Evolutionary conservation across 2,888 invertebrate genomes (phyloP), one percentile per base, ranked within the genome.

Genomic region (Platerodrilus igneus): DNA sequence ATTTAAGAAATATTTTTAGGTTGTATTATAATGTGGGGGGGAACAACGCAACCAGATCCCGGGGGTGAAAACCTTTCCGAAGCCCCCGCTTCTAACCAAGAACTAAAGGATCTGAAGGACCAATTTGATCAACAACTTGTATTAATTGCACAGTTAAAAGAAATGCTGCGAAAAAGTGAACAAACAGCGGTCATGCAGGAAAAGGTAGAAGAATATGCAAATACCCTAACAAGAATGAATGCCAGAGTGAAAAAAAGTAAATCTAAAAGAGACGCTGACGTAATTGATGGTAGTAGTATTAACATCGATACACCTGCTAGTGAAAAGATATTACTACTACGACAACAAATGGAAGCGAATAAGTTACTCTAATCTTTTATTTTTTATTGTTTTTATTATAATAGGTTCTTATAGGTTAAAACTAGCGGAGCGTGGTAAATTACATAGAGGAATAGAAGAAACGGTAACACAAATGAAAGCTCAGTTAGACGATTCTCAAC

Each of bases 311-410:
- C 67, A 13, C 69, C 72, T 29, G 70, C 71, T 20, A 74, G 66
- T 51, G 74, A 74, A 50, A 76, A 74, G 53, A 63, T 76, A 13
- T 65, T 68, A 51, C 60, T 76, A 35, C 55, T 76, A 18, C 66
- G 72, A 9, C 71, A 72, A 47, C 75, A 76, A 54, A 58, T 76
- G 40, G 75, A 76, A 50, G 70, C 76, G 56, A 76, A 74, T 55
- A 73, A 73, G 56, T 68, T 34, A 27, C 37, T 30, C 20, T 3
- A 10, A 23, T 10, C 13, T 15, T 3, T 22, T 29, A 14, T 23
- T 9, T 21, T 5, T 34, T 28, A 13, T 34, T 18, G 6, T 23
- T 15, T 39, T 13, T 10, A 28, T 20, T 10, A 3, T 7, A 2
- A 29, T 29, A 17, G 3, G 16, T 8, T 18, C 16, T 19, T 20